Conservation (phyloP, 2,888 invertebrate species). For the Spisula solida region DNA sequence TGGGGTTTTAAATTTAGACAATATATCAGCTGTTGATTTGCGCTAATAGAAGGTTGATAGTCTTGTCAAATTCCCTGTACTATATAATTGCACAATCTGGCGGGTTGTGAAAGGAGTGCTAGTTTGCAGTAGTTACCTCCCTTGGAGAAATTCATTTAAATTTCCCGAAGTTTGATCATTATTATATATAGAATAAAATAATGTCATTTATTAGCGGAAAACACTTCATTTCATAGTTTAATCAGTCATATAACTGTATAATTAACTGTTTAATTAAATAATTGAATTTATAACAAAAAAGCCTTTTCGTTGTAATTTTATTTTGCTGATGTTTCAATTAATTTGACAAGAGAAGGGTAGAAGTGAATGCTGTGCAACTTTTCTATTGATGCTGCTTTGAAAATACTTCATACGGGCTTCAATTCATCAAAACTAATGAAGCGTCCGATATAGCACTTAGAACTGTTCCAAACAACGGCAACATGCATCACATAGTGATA, state of each 20-base stretch:
- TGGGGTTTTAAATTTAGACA: no score
- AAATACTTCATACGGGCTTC: neutral
- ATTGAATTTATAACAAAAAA: neutral
- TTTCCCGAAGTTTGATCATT: neutral
- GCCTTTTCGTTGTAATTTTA: neutral
- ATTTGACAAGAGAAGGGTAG: neutral
- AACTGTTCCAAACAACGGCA: neutral
- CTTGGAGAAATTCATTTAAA: neutral
- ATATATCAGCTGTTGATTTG: no score
- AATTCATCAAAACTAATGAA: slow-evolving; percentile 4
- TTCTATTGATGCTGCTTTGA: neutral
- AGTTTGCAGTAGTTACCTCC: neutral
- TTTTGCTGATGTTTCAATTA: neutral
- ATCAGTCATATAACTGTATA: neutral
- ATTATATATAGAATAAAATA: neutral
- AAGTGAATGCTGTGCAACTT: neutral
- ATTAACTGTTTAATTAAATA: neutral
- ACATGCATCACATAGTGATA: neutral
- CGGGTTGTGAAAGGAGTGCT: no score
- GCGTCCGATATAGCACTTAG: neutral
- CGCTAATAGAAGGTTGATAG: no score
- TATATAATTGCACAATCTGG: no score
- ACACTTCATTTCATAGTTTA: slow-evolving; percentile 3
- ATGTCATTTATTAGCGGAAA: neutral
- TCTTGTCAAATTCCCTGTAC: no score